Conservation (phyloP, 2,888 invertebrate genomes). For the Temnothorax ravouxi region DNA sequence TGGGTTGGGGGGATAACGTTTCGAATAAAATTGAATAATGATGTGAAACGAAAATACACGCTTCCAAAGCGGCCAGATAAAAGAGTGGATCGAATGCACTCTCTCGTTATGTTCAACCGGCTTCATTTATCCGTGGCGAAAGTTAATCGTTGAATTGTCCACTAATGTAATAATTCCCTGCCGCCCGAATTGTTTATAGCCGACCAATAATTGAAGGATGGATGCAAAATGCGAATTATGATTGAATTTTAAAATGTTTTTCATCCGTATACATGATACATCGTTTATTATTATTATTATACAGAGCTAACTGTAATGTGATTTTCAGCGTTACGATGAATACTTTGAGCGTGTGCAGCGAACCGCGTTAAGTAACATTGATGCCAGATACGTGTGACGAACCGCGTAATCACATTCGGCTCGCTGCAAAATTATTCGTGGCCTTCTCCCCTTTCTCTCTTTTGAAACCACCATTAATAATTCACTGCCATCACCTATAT, state of each 20-base stretch:
- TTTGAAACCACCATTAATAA: slow-evolving; percentile 28
- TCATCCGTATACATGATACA: background rate
- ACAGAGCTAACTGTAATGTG: slow-evolving; percentile 4
- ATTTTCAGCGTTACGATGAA: slow-evolving; percentile 36
- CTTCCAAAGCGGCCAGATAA: slow-evolving; percentile 4
- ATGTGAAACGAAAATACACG: slow-evolving; percentile 30
- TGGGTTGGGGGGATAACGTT: background rate
- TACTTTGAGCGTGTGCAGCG: slow-evolving; percentile 29
- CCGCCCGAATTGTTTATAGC: slow-evolving; percentile 30
- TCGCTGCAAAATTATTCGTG: slow-evolving; percentile 25
- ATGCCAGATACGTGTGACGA: slow-evolving; percentile 42
- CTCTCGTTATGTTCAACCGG: background rate
- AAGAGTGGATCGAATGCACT: slow-evolving; percentile 35
- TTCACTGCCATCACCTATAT: background rate
- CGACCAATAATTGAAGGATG: slow-evolving; percentile 7
- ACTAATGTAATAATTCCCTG: background rate
- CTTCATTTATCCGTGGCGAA: slow-evolving; percentile 28
- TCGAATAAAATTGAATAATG: slow-evolving; percentile 29
- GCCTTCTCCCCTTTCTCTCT: no score
- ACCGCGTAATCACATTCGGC: slow-evolving; percentile 44
- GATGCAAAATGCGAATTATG: background rate
- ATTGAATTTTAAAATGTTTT: slow-evolving; percentile 40
- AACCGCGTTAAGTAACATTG: slow-evolving; percentile 47
- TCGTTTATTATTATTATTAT: slow-evolving; percentile 28
- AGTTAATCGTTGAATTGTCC: slow-evolving; percentile 35